Conservation (phyloP, 2,113 vertebrate species). For the Petaurus breviceps region DNA sequence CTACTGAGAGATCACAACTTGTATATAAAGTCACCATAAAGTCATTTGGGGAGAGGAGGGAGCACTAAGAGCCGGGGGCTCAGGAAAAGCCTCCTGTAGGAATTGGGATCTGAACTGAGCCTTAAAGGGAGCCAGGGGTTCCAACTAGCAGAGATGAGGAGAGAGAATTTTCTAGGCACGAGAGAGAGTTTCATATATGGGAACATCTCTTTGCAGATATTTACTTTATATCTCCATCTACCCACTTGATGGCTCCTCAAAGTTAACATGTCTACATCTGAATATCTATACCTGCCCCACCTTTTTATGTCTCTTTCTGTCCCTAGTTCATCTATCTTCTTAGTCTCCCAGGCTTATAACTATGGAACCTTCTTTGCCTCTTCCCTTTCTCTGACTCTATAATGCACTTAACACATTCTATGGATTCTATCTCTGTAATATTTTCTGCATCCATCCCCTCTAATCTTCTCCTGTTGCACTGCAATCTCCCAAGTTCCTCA, state of each 20-base stretch:
- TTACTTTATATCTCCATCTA: background rate
- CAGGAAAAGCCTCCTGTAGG: background rate
- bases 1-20: background rate
- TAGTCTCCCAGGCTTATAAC: background rate
- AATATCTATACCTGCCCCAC: background rate
- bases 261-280: background rate
- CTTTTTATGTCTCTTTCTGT: background rate
- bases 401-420: background rate
- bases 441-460: background rate
- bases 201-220: background rate
- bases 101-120: background rate
- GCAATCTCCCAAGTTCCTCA: background rate
- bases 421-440: background rate
- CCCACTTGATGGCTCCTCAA: background rate
- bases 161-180: background rate
- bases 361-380: background rate
- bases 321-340: background rate
- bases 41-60: background rate
- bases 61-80: background rate
- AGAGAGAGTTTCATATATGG: background rate
- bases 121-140: background rate
- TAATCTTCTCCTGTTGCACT: background rate
- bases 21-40: background rate
- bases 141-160: background rate
- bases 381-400: background rate